Base-by-base conservation (phyloP, 2,113 vertebrate genomes). In the Saguinus midas region DNA sequence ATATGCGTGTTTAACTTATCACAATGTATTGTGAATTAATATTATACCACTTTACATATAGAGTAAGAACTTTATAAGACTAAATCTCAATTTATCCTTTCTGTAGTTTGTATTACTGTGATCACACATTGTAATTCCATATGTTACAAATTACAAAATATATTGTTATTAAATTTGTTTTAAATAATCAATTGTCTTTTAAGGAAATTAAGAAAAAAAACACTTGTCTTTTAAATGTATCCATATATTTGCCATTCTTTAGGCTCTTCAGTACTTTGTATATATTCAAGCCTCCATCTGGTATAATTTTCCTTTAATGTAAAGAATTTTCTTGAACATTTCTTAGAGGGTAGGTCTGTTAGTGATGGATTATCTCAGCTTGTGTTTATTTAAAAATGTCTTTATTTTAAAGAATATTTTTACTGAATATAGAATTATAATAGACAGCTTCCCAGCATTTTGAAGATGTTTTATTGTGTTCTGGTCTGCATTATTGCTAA, bases 201-300 rank as follows among this genome's bases (percentile, higher is more conserved):
- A 86, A 90, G 37, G 29, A 73, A 93, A 93, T 93, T 37, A 68
- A 70, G 87, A 91, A 91, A 43, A 2, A 75, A 80, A 78, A 55
- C 82, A 85, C 70, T 7, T 17, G 0, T 55, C 75, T 57, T 86
- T 90, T 66, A 29, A 64, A 72, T 72, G 43, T 72, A 25, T 83
- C 32, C 25, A 37, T 14, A 3, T 16, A 57, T n/a, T 79, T 83
- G 14, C 5, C 6, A 72, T 73, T 68, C 68, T 37, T 72, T n/a
- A 25, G 3, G 7, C 9, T 91, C 4, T 7, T 64, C 37, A 87
- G 18, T 78, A 8, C 27, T 91, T 84, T 93, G 17, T 4, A 27
- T 45, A 37, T 78, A 50, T 66, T 66, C 35, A 43, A 50, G 58
- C 14, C 73, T 80, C 21, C 23, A 29, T 66, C 45, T 84, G 29